Evolutionary conservation across 2,113 vertebrate species (phyloP).

Genomic region (Pimephales promelas): DNA sequence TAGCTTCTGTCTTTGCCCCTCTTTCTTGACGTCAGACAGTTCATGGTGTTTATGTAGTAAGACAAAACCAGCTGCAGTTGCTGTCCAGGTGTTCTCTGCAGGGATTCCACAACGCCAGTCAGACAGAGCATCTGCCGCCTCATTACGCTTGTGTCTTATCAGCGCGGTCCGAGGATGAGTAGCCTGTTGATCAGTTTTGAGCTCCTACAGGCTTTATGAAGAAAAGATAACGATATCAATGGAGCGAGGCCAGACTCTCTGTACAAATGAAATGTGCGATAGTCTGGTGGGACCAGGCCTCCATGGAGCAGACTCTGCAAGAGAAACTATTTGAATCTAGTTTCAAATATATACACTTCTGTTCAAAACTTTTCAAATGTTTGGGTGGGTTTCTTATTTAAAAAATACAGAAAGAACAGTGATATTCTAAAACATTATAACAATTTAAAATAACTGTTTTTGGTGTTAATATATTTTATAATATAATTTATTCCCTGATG

Average conservation of each 20-base stretch:
- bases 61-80: slow-evolving; percentile 13
- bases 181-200: slow-evolving; percentile 20
- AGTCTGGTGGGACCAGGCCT: no score
- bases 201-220: not conserved
- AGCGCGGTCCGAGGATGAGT: not conserved
- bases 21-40: slow-evolving; percentile 12
- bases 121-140: slow-evolving; percentile 33
- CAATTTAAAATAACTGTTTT: no score
- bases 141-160: slow-evolving; percentile 24
- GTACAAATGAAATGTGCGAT: no score
- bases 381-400: no score
- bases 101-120: slow-evolving; percentile 28
- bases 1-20: not conserved
- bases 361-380: no score
- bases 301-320: not conserved
- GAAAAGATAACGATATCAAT: not conserved
- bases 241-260: no score
- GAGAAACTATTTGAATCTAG: not conserved
- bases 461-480: no score
- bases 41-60: slow-evolving; percentile 35
- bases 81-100: slow-evolving; percentile 37
- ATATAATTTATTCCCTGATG: no score
- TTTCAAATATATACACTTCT: no score
- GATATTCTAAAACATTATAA: no score
- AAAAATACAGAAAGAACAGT: no score